Evolutionary conservation across 2,888 invertebrate species (phyloP).

Genomic region (Danaus chrysippus): DNA sequence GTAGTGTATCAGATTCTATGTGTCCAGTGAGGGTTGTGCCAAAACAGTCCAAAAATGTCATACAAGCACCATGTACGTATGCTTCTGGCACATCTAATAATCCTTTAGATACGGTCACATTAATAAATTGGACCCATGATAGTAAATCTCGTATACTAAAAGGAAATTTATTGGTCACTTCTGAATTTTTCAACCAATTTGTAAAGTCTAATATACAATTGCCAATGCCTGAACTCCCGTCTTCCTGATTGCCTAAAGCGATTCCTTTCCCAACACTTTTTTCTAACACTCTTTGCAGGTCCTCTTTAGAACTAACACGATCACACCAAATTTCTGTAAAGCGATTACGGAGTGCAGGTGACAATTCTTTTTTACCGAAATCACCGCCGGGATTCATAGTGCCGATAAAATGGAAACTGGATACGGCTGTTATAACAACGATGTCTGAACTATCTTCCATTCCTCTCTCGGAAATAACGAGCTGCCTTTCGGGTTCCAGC

Average conservation of each 20-base stretch:
- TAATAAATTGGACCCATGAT: constrained; percentile 95
- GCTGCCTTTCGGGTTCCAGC: constrained; percentile 93
- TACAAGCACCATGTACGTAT: constrained; percentile 93
- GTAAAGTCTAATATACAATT: constrained; percentile 88
- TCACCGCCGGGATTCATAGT: constrained; percentile 99
- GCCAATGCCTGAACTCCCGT: constrained; percentile 80
- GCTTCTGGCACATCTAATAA: constrained; percentile 80
- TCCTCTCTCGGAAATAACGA: constrained; percentile 95
- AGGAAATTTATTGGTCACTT: constrained; percentile 87
- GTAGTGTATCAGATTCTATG: constrained; percentile 78
- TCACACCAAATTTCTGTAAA: constrained; percentile 99
- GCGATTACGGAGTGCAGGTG: constrained; percentile 97
- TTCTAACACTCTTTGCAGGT: constrained; percentile 88
- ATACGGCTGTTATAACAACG: constrained; percentile 82
- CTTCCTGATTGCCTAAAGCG: constrained; percentile 73
- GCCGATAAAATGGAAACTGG: constrained; percentile 93
- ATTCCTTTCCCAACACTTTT: constrained; percentile 84
- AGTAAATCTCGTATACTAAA: constrained; percentile 95
- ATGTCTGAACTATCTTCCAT: constrained; percentile 79
- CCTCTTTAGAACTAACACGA: constrained; percentile 83
- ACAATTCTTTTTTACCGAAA: constrained; percentile 99
- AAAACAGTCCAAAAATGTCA: constrained; percentile 94
- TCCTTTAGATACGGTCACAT: constrained; percentile 73
- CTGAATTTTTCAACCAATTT: constrained; percentile 84
- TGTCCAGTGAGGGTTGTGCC: constrained; percentile 89